These are phyloP conservation scores for Zaprionus bogoriensis DNA, from an alignment of 2,888 invertebrate species.

Conservation along the genomic window DNA sequence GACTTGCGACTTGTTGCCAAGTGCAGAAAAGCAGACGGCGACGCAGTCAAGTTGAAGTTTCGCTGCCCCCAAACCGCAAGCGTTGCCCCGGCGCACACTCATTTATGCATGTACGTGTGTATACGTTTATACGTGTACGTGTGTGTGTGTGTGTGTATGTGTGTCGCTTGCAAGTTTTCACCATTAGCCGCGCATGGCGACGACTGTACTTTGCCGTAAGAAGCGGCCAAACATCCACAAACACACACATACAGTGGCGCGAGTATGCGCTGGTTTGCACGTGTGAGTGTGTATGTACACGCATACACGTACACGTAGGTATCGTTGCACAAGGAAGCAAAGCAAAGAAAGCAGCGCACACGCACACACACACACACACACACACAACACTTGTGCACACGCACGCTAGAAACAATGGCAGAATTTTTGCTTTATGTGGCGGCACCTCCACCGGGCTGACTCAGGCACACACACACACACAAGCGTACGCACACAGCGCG, in stretches of 20 bases:
- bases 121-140: background rate
- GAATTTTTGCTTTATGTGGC: conserved; percentile 48
- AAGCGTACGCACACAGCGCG: background rate
- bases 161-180: conserved; percentile 66
- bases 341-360: conserved; percentile 51
- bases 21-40: conserved; percentile 46
- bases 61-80: conserved; percentile 28
- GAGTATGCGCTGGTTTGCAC: conserved; percentile 28
- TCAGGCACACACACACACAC: conserved; percentile 9
- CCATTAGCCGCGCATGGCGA: conserved; percentile 62
- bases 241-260: conserved; percentile 11
- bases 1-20: conserved; percentile 65
- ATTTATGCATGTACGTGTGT: conserved; percentile 1
- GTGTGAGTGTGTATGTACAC: conserved; percentile 26
- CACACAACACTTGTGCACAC: conserved; percentile 3
- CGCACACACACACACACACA: conserved; percentile 12
- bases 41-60: conserved; percentile 58
- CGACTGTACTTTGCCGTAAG: conserved; percentile 67
- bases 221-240: conserved; percentile 30
- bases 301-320: conserved; percentile 17
- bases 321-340: conserved; percentile 58
- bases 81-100: conserved; percentile 21
- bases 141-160: conserved; percentile 14
- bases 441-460: conserved; percentile 45
- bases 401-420: conserved; percentile 51